Evolutionary conservation across 2,888 invertebrate genomes (phyloP).

Genomic region (Iphiclides podalirius): DNA sequence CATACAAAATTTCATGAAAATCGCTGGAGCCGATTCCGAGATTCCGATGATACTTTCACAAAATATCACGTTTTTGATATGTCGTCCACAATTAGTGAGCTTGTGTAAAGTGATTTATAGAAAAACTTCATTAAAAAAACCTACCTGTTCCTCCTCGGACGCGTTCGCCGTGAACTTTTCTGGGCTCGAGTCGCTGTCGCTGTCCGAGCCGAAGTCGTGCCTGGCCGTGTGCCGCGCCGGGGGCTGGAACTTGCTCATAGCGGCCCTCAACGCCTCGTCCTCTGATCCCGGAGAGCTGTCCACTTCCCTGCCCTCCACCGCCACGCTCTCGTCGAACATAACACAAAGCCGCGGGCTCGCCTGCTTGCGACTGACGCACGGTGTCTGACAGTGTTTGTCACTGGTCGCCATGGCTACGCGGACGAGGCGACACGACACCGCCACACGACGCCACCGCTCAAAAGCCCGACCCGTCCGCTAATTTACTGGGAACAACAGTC

Average conservation of each 20-base stretch:
- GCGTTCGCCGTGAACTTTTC: constrained; percentile 55
- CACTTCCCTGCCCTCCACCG: constrained; percentile 78
- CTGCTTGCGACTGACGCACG: constrained; percentile 35
- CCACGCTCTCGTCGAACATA: constrained; percentile 82
- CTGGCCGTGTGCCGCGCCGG: constrained; percentile 64
- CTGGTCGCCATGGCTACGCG: constrained; percentile 66
- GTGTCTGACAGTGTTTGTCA: constrained; percentile 74
- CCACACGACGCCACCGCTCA: constrained; percentile 38
- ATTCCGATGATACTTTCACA: background rate
- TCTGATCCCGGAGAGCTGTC: constrained; percentile 70
- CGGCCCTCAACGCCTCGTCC: constrained; percentile 49
- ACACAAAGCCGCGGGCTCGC: constrained; percentile 31
- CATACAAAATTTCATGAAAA: too few relatives aligned
- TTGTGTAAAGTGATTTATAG: too few relatives aligned
- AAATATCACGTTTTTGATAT: too few relatives aligned
- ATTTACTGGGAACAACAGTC: constrained; percentile 24
- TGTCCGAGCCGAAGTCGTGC: constrained; percentile 70
- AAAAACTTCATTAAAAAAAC: constrained; percentile 12
- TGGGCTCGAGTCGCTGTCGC: constrained; percentile 59
- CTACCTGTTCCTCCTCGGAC: constrained; percentile 57
- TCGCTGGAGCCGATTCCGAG: too few relatives aligned
- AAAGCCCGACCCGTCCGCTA: background rate
- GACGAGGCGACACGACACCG: too few relatives aligned
- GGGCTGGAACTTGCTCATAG: constrained; percentile 71
- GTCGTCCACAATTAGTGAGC: too few relatives aligned